Conservation (phyloP, 2,888 invertebrate genomes). For the Scaptomyza flava region DNA sequence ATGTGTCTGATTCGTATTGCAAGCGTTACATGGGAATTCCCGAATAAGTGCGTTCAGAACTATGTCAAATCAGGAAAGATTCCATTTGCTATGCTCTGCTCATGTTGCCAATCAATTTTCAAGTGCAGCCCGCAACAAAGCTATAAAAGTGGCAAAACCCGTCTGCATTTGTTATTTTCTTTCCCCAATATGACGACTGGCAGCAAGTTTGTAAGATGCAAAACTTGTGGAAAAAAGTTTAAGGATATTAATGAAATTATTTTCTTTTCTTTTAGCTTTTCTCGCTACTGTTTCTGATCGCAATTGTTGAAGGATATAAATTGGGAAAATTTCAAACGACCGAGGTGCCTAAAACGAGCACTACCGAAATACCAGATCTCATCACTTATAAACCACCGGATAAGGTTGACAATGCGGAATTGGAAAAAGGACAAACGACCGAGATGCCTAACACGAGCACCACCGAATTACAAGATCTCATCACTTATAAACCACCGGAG, state of each 20-base stretch:
- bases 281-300: conserved; percentile 15
- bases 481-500: conserved; percentile 12
- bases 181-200: conserved; percentile 20
- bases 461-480: conserved; percentile 21
- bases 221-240: background rate
- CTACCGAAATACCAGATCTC: conserved; percentile 21
- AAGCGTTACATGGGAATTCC: conserved; percentile 18
- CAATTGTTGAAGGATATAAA: background rate
- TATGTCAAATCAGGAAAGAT: conserved; percentile 7
- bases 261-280: conserved; percentile 15
- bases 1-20: conserved; percentile 20
- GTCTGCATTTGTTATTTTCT: conserved; percentile 7
- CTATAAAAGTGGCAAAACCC: conserved; percentile 53
- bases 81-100: conserved; percentile 29
- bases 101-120: conserved; percentile 46
- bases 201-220: conserved; percentile 22
- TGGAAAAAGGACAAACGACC: background rate
- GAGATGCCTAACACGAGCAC: background rate
- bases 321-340: background rate
- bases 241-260: background rate
- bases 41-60: conserved; percentile 25
- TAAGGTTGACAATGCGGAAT: background rate
- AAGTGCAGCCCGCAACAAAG: background rate
- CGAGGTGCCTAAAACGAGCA: background rate
- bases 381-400: conserved; percentile 12